Conservation (phyloP, 35 echinoderm and acorn worm genomes). For the Patiria miniata region DNA sequence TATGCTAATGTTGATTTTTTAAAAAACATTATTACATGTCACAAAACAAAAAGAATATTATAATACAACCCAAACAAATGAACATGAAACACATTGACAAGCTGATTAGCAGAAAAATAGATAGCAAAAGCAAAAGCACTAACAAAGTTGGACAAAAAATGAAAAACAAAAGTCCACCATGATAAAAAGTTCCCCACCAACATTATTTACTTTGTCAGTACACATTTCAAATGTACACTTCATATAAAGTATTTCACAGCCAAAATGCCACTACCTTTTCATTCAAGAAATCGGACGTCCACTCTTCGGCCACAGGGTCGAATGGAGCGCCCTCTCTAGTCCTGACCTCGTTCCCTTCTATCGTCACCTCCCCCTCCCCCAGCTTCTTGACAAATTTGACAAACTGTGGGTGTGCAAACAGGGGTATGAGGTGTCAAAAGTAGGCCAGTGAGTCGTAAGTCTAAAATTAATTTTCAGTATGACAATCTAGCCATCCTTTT, state of each 20-base stretch:
- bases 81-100: too few species aligned
- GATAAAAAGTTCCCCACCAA: too few species aligned
- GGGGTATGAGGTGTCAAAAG: neutral
- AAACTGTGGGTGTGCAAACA: constrained; percentile 64
- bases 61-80: too few species aligned
- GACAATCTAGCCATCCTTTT: too few species aligned
- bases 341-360: constrained; percentile 94
- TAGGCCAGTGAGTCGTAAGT: too few species aligned
- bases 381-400: constrained; percentile 99
- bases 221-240: neutral
- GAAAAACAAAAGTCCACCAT: too few species aligned
- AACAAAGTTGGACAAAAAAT: too few species aligned
- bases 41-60: too few species aligned
- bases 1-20: neutral
- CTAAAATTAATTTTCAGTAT: too few species aligned
- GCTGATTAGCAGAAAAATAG: too few species aligned
- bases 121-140: too few species aligned
- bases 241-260: neutral
- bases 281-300: constrained; percentile 82
- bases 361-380: constrained; percentile 82
- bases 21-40: too few species aligned
- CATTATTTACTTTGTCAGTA: neutral
- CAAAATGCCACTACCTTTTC: constrained; percentile 63
- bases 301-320: constrained; percentile 59
- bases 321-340: constrained; percentile 70